Base-by-base conservation (phyloP, 2,888 invertebrate genomes). In the Mesoligia furuncula region DNA sequence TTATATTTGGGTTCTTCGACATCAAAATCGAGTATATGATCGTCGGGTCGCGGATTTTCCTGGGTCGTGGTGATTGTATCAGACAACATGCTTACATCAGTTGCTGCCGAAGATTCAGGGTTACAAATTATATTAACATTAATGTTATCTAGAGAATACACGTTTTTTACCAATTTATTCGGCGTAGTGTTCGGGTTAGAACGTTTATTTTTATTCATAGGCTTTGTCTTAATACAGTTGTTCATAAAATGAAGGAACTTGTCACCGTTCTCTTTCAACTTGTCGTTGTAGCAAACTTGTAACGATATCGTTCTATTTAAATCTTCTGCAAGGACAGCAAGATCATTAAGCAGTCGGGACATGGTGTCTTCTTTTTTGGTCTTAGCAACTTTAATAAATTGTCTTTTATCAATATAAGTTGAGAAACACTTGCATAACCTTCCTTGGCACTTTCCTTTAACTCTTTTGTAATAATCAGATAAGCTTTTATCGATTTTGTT, bases 61-160 rank as follows among this genome's bases (percentile, higher is more conserved):
- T 24, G 75, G 13, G 42, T 1, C 15, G 51, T 2, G 1, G 51
- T 2, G 1, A 68, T 27, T 9, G 67, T 15, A 17, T 61, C 61
- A 15, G 79, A 13, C 13, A 59, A n/a, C 0, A 73, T 27, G 9
- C 48, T 61, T 0, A 65, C 36, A 27, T 78, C 71, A 0, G 39
- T 8, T 9, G 68, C 36, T 20, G 70, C 54, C 7, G 85, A 61
- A 11, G 77, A 48, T 57, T 91, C 89, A 27, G 92, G 89, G 20
- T 91, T 90, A 81, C 94, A 95, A 78, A 95, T 93, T 15, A 95
- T 93, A 79, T 95, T 95, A 8, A 95, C 93, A 85, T 93, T 94
- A 13, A 95, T 92, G 81, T 94, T 94, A 76, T 94, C 95, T 0
- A 95, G 87, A 8, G 95, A 91, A 81, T 95, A 95, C 0, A 93